Conservation (phyloP, 2,888 invertebrate genomes). For the Leptopilina syphax region DNA sequence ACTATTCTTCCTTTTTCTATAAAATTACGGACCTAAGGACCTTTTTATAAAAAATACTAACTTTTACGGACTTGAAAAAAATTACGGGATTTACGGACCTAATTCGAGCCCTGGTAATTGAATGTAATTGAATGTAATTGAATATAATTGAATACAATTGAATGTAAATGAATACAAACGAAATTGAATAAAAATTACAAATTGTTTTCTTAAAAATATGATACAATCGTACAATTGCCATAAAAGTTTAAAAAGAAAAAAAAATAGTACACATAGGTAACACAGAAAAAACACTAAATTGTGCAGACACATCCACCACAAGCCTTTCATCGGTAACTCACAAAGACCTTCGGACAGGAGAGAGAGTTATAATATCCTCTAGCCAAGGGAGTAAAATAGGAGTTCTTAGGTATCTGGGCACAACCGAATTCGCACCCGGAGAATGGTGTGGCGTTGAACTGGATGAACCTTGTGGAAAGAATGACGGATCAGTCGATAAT, state of each 20-base stretch:
- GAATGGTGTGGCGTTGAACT: constrained; percentile 98
- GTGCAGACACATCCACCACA: constrained; percentile 78
- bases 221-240: too few relatives aligned
- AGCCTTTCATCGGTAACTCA: constrained; percentile 76
- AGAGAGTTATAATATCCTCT: constrained; percentile 93
- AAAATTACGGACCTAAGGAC: too few relatives aligned
- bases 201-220: too few relatives aligned
- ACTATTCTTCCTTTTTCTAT: too few relatives aligned
- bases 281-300: constrained; percentile 2
- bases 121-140: too few relatives aligned
- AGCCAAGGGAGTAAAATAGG: constrained; percentile 94
- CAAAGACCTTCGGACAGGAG: constrained; percentile 88
- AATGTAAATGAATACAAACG: too few relatives aligned
- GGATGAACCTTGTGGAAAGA: constrained; percentile 95
- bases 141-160: too few relatives aligned
- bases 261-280: background rate
- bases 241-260: background rate
- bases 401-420: constrained; percentile 89
- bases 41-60: too few relatives aligned
- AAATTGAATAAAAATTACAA: too few relatives aligned
- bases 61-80: too few relatives aligned
- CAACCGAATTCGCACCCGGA: constrained; percentile 93
- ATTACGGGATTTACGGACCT: too few relatives aligned
- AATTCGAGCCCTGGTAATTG: too few relatives aligned
- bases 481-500: constrained; percentile 96